Percentiles rank a stretch among this genome's conserved stretches.
phyloP scores from a whole-genome alignment of 2,797 vertebrate genomes.

The Alcedo atthis region DNA sequence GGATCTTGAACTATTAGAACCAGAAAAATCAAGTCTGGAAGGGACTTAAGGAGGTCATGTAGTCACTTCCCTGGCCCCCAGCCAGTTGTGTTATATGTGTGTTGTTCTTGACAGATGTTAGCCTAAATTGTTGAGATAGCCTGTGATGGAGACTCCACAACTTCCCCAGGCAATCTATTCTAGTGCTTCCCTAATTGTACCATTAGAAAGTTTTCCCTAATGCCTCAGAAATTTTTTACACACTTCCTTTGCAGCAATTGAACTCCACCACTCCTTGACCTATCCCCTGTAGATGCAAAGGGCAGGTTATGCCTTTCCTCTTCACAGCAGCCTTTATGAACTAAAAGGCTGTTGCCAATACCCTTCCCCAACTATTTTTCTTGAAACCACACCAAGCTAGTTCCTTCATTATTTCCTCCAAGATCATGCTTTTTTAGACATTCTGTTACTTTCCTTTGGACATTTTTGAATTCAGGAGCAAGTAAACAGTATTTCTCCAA shows the following conservation, averaged over 20 bases:
- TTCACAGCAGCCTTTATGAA: conserved; percentile 23
- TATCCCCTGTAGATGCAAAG: conserved; percentile 53
- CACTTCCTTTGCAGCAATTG: conserved; percentile 57
- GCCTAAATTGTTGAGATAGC: conserved; percentile 27
- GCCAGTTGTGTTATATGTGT: conserved; percentile 28
- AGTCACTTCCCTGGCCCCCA: conserved; percentile 53
- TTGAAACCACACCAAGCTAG: conserved; percentile 38
- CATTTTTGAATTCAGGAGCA: neutral
- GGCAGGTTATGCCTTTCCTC: conserved; percentile 33
- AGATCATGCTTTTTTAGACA: conserved; percentile 47
- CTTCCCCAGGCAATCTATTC: conserved; percentile 65
- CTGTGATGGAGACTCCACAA: conserved; percentile 18
- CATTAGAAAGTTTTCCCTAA: conserved; percentile 68
- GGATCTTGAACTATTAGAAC: conserved; percentile 17
- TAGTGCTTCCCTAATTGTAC: conserved; percentile 62
- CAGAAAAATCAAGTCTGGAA: conserved; percentile 28
- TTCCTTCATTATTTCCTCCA: conserved; percentile 35
- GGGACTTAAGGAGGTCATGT: conserved; percentile 48
- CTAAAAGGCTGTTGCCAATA: neutral
- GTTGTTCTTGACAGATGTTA: conserved; percentile 59
- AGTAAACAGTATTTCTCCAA: neutral
- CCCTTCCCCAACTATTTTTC: conserved; percentile 1
- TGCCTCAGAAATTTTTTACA: conserved; percentile 66
- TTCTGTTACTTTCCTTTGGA: conserved; percentile 36
- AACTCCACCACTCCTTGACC: conserved; percentile 59